Evolutionary conservation across 2,797 vertebrate genomes (phyloP).

Genomic region (Amphiprion clarkii): DNA sequence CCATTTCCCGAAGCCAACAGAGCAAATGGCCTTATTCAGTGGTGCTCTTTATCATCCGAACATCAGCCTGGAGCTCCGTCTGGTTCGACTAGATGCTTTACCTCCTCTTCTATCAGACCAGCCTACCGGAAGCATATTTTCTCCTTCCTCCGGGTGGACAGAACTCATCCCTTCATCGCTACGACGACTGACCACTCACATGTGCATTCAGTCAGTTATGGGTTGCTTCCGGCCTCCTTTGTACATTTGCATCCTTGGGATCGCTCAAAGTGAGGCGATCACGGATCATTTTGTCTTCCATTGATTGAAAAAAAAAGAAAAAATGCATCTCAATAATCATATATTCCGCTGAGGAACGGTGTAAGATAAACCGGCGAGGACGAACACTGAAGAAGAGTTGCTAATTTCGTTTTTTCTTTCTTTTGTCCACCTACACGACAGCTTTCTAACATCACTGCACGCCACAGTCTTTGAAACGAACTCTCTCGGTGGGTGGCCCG

Average conservation of each 20-base stretch:
- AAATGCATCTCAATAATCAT: slow-evolving; percentile 43
- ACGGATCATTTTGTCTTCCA: slow-evolving; percentile 76
- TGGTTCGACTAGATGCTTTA: slow-evolving; percentile 8
- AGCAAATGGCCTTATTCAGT: slow-evolving; percentile 71
- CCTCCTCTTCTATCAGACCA: slow-evolving; percentile 14
- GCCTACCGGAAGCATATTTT: slow-evolving; percentile 41
- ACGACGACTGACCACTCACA: slow-evolving; percentile 26
- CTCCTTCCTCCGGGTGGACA: background rate
- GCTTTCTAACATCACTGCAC: slow-evolving; percentile 53
- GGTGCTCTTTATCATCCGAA: slow-evolving; percentile 73
- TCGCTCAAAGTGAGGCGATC: slow-evolving; percentile 61
- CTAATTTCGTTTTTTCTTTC: slow-evolving; percentile 43
- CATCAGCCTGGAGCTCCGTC: slow-evolving; percentile 47
- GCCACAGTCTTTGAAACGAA: slow-evolving; percentile 59
- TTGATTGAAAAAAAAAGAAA: slow-evolving; percentile 22
- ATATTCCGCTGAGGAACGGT: slow-evolving; percentile 44
- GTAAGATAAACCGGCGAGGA: slow-evolving; percentile 57
- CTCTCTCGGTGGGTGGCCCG: slow-evolving; percentile 35
- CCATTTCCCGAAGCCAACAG: slow-evolving; percentile 55
- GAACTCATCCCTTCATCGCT: slow-evolving; percentile 37
- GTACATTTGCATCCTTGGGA: slow-evolving; percentile 57
- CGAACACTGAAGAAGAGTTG: slow-evolving; percentile 39
- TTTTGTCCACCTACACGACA: slow-evolving; percentile 42
- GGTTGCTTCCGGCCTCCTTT: slow-evolving; percentile 61
- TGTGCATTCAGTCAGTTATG: slow-evolving; percentile 47